A percentile compares a stretch with the other conserved stretches of the same genome.
Evolutionary conservation across 64 coral and sea anemone species (phyloP).

Genomic region (Montipora efflorescens): DNA sequence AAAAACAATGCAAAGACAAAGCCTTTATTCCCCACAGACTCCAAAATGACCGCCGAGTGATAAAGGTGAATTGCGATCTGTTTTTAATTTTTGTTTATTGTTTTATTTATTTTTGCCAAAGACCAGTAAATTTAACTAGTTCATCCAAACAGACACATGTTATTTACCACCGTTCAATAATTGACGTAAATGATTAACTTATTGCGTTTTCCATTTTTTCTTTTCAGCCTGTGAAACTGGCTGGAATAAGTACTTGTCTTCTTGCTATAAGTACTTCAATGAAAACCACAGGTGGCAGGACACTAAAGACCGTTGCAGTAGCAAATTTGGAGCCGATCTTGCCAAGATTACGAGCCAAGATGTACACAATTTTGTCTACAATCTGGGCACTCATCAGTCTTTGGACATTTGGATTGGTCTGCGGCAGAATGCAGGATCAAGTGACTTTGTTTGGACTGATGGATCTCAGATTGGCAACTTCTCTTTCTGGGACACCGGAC

Average conservation of each 20-base stretch:
- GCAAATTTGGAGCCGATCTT: conserved; percentile 1
- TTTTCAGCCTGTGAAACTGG: conserved; percentile 1
- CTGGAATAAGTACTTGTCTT: conserved; percentile 20
- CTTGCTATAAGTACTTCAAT: conserved; percentile 56
- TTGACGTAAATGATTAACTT: no score
- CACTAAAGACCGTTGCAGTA: not conserved
- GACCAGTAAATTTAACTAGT: no score
- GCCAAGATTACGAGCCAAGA: conserved; percentile 23
- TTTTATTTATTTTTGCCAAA: no score
- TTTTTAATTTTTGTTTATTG: no score
- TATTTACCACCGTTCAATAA: no score
- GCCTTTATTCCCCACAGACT: no score
- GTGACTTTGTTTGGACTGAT: conserved; percentile 52
- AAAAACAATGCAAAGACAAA: no score
- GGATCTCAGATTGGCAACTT: conserved; percentile 4
- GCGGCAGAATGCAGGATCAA: not conserved
- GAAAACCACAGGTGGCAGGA: not conserved
- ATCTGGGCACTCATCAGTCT: not conserved
- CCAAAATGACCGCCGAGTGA: no score
- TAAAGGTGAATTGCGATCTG: no score
- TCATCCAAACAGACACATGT: no score
- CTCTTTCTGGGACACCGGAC: not conserved
- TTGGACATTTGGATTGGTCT: conserved; percentile 55
- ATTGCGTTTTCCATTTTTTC: not conserved
- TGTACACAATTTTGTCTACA: conserved; percentile 27